These are phyloP conservation scores for Gymnocephalus cernua DNA, from an alignment of 2,113 vertebrate genomes.

Conservation along the genomic window DNA sequence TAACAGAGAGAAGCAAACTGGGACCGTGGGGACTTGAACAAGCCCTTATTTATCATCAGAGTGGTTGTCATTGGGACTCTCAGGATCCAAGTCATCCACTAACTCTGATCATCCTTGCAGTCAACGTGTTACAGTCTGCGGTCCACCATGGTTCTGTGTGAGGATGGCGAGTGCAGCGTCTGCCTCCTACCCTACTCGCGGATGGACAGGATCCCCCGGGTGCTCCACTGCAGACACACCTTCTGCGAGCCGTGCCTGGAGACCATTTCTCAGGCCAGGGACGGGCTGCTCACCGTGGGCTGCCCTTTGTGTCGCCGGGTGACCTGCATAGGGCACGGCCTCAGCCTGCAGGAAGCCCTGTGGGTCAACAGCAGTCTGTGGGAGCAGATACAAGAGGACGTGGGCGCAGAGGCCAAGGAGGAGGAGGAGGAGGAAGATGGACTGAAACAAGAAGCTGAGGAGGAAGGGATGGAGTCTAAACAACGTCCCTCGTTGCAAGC, in stretches of 20 bases:
- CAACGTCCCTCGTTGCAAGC: conserved; percentile 43
- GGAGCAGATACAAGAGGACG: conserved; percentile 75
- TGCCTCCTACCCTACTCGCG: conserved; percentile 79
- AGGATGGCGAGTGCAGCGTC: conserved; percentile 82
- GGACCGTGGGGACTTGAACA: not conserved
- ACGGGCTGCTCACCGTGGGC: conserved; percentile 67
- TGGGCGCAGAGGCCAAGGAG: not conserved
- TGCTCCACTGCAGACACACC: conserved; percentile 85
- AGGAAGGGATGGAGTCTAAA: conserved; percentile 49
- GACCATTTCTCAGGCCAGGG: conserved; percentile 65
- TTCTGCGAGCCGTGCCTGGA: conserved; percentile 83
- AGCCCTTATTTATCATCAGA: not conserved
- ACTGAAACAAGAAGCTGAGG: conserved; percentile 13
- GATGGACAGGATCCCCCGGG: conserved; percentile 74
- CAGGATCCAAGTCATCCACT: not conserved
- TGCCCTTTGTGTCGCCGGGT: conserved; percentile 84
- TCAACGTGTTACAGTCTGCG: not conserved
- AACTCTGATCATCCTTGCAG: not conserved
- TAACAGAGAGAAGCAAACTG: conserved; percentile 21
- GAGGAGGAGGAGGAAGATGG: conserved; percentile 15
- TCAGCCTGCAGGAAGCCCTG: conserved; percentile 75
- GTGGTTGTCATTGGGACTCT: not conserved
- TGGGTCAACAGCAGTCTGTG: conserved; percentile 81
- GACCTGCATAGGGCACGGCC: conserved; percentile 71
- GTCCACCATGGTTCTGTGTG: conserved; percentile 76